Percentiles rank a stretch among this genome's conserved stretches.
phyloP scores from a whole-genome alignment of 30 jellyfish, hydroid and myxozoan genomes.

The Phacellophora camtschatica region DNA sequence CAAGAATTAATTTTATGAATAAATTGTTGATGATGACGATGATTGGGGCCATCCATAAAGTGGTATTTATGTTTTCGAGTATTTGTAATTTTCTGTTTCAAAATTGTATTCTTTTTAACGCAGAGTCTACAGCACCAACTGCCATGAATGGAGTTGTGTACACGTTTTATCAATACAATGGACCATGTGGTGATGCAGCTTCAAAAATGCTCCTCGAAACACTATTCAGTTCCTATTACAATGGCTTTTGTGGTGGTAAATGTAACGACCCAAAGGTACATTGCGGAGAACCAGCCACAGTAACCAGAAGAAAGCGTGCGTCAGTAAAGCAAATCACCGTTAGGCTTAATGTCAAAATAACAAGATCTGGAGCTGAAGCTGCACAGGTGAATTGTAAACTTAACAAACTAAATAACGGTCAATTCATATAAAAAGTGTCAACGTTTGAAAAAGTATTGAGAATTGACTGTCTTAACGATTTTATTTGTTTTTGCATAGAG shows the following conservation, averaged over 20 bases:
- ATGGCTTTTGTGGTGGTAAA: slow-evolving; percentile 11
- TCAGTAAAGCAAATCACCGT: slow-evolving; percentile 27
- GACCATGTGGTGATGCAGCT: slow-evolving; percentile 68
- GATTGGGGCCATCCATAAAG: too few relatives aligned
- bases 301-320: slow-evolving; percentile 56
- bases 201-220: slow-evolving; percentile 36
- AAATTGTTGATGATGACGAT: too few relatives aligned
- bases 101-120: not conserved
- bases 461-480: too few relatives aligned
- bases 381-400: not conserved
- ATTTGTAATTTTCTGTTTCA: too few relatives aligned
- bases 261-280: slow-evolving; percentile 2
- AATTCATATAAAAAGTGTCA: too few relatives aligned
- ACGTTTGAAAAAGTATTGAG: too few relatives aligned
- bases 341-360: slow-evolving; percentile 17
- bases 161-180: slow-evolving; percentile 33
- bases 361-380: slow-evolving; percentile 56
- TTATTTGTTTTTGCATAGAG: too few relatives aligned
- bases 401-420: too few relatives aligned
- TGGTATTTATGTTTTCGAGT: too few relatives aligned
- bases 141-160: slow-evolving; percentile 27
- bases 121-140: slow-evolving; percentile 67
- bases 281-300: slow-evolving; percentile 70
- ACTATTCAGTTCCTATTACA: not conserved
- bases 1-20: too few relatives aligned